Conservation (phyloP, 2,888 invertebrate species). For the Drosophila crucigera region DNA sequence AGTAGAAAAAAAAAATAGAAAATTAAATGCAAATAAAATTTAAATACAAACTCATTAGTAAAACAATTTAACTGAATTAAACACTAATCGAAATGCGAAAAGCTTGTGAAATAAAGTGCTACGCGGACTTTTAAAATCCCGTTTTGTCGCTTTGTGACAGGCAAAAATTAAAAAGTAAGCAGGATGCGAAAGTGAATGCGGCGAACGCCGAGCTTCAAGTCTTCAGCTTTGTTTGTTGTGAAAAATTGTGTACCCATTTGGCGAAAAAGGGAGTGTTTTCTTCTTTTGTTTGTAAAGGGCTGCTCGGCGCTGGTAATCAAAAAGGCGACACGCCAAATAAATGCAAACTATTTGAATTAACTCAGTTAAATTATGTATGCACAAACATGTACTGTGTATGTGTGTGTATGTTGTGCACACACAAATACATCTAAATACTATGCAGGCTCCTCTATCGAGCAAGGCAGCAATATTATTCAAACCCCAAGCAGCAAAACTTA, state of each 20-base stretch:
- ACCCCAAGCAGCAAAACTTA: not conserved
- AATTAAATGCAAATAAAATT: constrained; percentile 3
- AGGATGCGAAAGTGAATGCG: constrained; percentile 27
- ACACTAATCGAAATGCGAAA: constrained; percentile 43
- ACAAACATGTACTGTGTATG: not conserved
- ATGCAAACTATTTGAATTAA: constrained; percentile 36
- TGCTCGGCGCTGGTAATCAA: not conserved
- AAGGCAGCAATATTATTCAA: not conserved
- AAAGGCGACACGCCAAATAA: constrained; percentile 26
- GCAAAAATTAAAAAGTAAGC: constrained; percentile 53
- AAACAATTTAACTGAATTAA: constrained; percentile 5
- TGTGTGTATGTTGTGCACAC: constrained; percentile 7
- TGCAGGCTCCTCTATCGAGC: not conserved
- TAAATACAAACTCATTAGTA: not conserved
- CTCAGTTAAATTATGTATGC: not conserved
- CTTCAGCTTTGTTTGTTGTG: constrained; percentile 75
- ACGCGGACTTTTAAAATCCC: constrained; percentile 26
- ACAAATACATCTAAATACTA: not conserved
- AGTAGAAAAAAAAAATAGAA: constrained; percentile 40
- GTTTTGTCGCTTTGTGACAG: constrained; percentile 31
- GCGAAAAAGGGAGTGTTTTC: constrained; percentile 57
- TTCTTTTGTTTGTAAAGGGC: constrained; percentile 1
- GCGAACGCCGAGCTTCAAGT: constrained; percentile 22
- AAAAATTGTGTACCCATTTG: constrained; percentile 77
- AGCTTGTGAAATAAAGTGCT: constrained; percentile 35